Base-by-base conservation (phyloP, 2,113 vertebrate genomes). In the Pampusana beccarii region DNA sequence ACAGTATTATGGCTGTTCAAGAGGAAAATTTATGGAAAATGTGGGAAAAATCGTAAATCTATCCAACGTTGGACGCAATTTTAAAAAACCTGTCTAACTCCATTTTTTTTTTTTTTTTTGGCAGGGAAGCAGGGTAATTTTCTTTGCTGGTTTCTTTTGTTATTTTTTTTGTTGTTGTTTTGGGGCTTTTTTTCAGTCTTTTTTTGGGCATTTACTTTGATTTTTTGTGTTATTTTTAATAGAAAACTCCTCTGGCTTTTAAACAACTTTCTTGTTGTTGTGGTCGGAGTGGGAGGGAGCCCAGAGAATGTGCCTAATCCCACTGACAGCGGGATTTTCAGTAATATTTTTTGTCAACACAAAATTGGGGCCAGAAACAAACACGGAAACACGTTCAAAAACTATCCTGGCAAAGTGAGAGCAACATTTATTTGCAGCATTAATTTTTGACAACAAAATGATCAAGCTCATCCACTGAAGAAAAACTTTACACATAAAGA, bases 21-120 rank as follows among this genome's bases (percentile, higher is more conserved):
- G 31, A 87, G 53, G 54, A 81, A 87, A 94, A 91, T 0, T 1
- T 44, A 91, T n/a, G 46, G 87, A 70, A 93, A 95, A 93, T 75
- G 74, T 72, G 88, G 92, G 81, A 67, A 95, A 95, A 94, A 54
- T 38, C n/a, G 67, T 50, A 86, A 91, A 86, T 46, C 56, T 42
- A 79, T 19, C 53, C 72, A 56, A 53, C 2, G 28, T 7, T 71
- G 38, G 71, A 67, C 67, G 90, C 31, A 54, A 53, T 82, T 95
- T 79, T 70, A 75, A 48, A 90, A 50, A 31, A 93, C 73, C 82
- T 88, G 81, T n/a, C n/a, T n/a, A n/a, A 79, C 48, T 93, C 38
- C 38, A 73, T 56, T 62, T 16, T 61, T 60, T 40, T 40, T 40
- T 40, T 11, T 40, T 40, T 40, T 40, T 40, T 40, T 40, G 40